Conservation (phyloP, 2,888 invertebrate genomes). For the Dynastes tityus region DNA sequence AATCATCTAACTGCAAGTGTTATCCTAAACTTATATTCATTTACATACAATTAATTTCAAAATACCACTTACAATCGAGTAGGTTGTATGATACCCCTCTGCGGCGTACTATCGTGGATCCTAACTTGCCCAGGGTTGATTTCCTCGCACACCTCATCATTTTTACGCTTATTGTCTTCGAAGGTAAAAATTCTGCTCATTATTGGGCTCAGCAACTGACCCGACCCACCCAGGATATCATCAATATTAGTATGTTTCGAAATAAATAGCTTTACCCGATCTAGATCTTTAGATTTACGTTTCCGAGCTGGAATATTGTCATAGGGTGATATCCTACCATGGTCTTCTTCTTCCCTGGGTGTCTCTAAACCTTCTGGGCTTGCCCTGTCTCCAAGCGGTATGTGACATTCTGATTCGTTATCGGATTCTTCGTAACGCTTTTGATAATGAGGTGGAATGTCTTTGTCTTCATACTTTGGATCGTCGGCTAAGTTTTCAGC, state of each 20-base stretch:
- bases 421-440: conserved; percentile 68
- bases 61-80: conserved; percentile 63
- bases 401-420: conserved; percentile 71
- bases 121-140: conserved; percentile 85
- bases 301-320: conserved; percentile 75
- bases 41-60: not conserved
- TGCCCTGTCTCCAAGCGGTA: conserved; percentile 82
- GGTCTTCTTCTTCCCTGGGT: conserved; percentile 66
- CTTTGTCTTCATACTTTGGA: conserved; percentile 56
- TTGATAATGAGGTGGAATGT: conserved; percentile 48
- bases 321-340: conserved; percentile 79
- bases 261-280: conserved; percentile 78
- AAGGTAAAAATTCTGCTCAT: conserved; percentile 74
- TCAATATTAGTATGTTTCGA: conserved; percentile 91
- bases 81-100: conserved; percentile 78
- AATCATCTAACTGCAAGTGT: too few relatives aligned
- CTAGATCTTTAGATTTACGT: conserved; percentile 58
- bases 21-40: too few relatives aligned
- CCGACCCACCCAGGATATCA: conserved; percentile 84
- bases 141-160: conserved; percentile 77
- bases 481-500: conserved; percentile 64
- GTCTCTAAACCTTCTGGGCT: conserved; percentile 85
- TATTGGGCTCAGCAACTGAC: conserved; percentile 77
- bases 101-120: conserved; percentile 84
- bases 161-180: conserved; percentile 66